Conservation (phyloP, 2,888 invertebrate species). For the Chirona hameri region DNA sequence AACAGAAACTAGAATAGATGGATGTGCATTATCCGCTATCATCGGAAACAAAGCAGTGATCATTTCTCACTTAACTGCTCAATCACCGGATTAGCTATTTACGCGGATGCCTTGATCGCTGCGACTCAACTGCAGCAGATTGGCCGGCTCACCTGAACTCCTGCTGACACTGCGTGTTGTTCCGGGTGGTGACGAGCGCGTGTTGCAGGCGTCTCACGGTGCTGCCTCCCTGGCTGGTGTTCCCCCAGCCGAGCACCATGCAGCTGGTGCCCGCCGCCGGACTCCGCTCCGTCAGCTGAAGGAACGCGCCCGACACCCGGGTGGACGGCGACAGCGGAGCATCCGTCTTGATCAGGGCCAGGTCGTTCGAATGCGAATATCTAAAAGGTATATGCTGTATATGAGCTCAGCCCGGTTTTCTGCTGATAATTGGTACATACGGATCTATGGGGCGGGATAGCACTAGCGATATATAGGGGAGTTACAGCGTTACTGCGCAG, state of each 20-base stretch:
- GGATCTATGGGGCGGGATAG: no score
- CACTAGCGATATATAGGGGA: no score
- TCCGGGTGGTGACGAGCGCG: neutral
- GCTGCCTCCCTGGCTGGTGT: neutral
- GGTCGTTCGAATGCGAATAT: constrained; percentile 51
- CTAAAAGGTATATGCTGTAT: constrained; percentile 40
- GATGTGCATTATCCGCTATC: no score
- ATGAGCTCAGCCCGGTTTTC: no score
- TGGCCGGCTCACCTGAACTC: neutral
- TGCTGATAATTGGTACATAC: no score
- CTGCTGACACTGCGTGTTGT: neutral
- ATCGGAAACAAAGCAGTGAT: no score
- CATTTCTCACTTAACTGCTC: no score
- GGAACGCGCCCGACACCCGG: constrained; percentile 42
- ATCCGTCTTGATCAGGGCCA: constrained; percentile 49
- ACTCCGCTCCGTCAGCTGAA: constrained; percentile 41
- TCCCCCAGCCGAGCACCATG: constrained; percentile 23
- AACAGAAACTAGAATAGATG: no score
- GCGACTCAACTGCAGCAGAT: no score
- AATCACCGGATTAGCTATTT: no score
- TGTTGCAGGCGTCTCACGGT: neutral
- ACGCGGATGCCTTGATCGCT: no score
- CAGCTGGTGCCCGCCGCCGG: neutral
- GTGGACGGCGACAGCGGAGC: constrained; percentile 51
- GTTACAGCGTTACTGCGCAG: no score